Evolutionary conservation across 35 echinoderm and acorn worm species (phyloP).

Genomic region (Patiria miniata): DNA sequence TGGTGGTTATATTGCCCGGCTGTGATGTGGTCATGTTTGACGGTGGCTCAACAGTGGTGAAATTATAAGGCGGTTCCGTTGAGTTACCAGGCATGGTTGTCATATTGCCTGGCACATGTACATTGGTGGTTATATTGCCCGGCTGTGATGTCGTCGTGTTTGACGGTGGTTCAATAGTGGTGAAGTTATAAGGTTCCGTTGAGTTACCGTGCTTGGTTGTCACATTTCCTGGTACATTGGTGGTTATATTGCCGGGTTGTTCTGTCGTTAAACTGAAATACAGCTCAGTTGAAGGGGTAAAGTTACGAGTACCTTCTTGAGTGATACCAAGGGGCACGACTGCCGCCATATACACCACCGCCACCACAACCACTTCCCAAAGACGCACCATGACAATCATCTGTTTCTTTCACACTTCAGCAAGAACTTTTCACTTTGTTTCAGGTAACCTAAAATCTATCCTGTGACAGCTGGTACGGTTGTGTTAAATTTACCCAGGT

Average conservation of each 20-base stretch:
- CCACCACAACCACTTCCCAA: too few relatives aligned
- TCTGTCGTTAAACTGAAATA: neutral
- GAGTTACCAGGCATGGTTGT: neutral
- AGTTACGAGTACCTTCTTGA: too few relatives aligned
- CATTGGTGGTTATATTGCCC: neutral
- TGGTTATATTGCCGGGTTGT: neutral
- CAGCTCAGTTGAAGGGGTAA: neutral
- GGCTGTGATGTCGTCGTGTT: neutral
- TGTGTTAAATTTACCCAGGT: too few relatives aligned
- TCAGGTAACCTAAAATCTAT: too few relatives aligned
- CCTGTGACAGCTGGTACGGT: too few relatives aligned
- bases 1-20: neutral
- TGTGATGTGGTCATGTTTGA: neutral
- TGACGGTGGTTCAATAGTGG: neutral
- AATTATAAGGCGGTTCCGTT: neutral
- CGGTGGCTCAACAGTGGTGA: neutral
- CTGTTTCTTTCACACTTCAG: too few relatives aligned
- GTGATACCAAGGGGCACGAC: too few relatives aligned
- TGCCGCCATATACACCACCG: too few relatives aligned
- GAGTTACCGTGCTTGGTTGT: neutral
- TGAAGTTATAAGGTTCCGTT: neutral
- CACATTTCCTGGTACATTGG: neutral
- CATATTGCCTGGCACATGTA: too few relatives aligned
- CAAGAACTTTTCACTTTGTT: too few relatives aligned
- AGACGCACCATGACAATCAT: too few relatives aligned